Evolutionary conservation across 2,888 invertebrate genomes (phyloP), one percentile per base, ranked within the genome.

Genomic region (Buathra laborator): DNA sequence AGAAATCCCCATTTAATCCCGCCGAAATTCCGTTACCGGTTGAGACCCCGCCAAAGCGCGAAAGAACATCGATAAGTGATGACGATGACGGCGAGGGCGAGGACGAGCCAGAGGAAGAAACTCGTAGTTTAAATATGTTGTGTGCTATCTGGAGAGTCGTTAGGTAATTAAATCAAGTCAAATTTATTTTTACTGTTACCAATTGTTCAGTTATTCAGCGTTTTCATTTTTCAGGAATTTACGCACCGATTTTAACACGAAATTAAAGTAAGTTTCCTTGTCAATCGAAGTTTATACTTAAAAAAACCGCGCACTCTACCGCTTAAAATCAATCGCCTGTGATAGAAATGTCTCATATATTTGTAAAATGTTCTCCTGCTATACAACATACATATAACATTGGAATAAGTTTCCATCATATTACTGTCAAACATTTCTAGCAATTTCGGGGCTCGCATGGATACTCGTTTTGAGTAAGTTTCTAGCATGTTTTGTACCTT

Each of bases 381-480:
- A n/a, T n/a, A n/a, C n/a, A n/a, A n/a, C n/a, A n/a, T n/a, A n/a
- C n/a, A n/a, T n/a, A n/a, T n/a, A n/a, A n/a, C n/a, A n/a, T n/a
- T n/a, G n/a, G n/a, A 51, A 51, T 51, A 51, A n/a, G n/a, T n/a
- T 51, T 5, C 51, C 51, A 51, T 5, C 51, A n/a, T 51, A 51
- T 51, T n/a, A 51, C 56, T n/a, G 12, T 56, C 24, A 7, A 10
- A 19, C 19, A 56, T 56, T 56, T 64, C 14, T n/a, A 64, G 64
- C 7, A 64, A 64, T 7, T 3, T 64, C 37, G 37, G 10, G n/a
- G n/a, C n/a, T 2, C n/a, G 14, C 6, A 1, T 14, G 37, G 12
- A 24, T 46, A 10, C 67, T 12, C 16, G 67, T 46, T 67, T 67
- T 37, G 46, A 67, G 67, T 46, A 46, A 67, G 67, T 67, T 67